Base-by-base conservation (phyloP, 2,888 invertebrate species). In the Hoplodrina blanda region DNA sequence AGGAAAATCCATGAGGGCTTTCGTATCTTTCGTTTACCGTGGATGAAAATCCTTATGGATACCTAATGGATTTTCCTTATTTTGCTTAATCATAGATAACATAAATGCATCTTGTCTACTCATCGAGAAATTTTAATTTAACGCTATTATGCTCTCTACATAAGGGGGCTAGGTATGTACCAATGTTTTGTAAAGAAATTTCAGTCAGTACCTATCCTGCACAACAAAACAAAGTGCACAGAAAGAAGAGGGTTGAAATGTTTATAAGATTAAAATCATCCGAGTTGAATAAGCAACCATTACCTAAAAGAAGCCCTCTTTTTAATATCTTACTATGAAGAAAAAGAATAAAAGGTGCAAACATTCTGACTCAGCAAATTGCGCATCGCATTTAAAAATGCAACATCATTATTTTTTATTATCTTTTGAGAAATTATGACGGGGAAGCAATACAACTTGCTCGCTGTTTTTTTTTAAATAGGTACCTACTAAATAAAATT, bases 341-440 rank as follows among this genome's bases (percentile, higher is more conserved):
- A 37, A 52, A 44, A 56, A 46, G 17, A 44, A 69, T 33, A 68
- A 69, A 67, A 54, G 54, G 30, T 73, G 74, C 41, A n/a, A 50
- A 67, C 11, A 37, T n/a, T 56, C 55, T 71, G 68, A 71, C 68
- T 25, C 68, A 13, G 76, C 68, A 11, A 52, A 44, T 76, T 68
- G 44, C 13, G 68, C 25, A 50, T 11, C 37, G 55, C 50, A 46
- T 75, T 56, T 68, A 68, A 75, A 41, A 56, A 72, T 75, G 76
- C 76, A 56, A 56, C 4, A 37, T 75, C 71, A 75, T 71, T 41
- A 63, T 44, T 73, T 56, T 46, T 63, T 41, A 41, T 15, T n/a
- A 15, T 37, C 0, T 55, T 44, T 64, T 74, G 41, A 20, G 4
- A 33, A 2, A 44, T 65, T 11, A 13, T 49, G 5, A 46, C 46